Conservation (phyloP, 2,888 invertebrate species). For the Latrodectus elegans region DNA sequence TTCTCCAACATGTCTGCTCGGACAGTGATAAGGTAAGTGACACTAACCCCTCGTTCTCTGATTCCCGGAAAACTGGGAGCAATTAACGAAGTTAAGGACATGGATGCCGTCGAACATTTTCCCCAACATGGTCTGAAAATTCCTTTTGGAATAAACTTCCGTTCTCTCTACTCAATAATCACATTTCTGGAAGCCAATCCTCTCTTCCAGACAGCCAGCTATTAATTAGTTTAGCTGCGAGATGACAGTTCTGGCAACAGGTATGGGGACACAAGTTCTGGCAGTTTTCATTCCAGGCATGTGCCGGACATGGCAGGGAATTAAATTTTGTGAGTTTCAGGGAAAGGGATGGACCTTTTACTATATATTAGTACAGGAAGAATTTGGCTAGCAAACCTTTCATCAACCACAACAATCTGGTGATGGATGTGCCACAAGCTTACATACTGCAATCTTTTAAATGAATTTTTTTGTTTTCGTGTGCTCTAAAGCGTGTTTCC, state of each 20-base stretch:
- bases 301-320: slow-evolving; percentile 1
- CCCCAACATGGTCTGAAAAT: background rate
- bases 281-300: background rate
- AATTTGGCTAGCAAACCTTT: no score
- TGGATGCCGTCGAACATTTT: background rate
- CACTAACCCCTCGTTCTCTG: background rate
- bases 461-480: no score
- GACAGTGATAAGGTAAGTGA: slow-evolving; percentile 5
- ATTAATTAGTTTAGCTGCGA: slow-evolving; percentile 2
- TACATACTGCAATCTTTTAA: no score
- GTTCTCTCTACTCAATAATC: background rate
- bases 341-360: no score
- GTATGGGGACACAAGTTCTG: background rate
- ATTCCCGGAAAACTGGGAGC: background rate
- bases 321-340: background rate
- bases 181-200: background rate
- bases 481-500: no score
- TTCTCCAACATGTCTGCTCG: background rate
- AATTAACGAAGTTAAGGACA: slow-evolving; percentile 2
- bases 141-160: background rate
- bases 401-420: no score
- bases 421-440: no score
- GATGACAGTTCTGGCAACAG: background rate
- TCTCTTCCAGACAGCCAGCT: background rate
- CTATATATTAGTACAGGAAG: no score